A percentile compares a stretch with the other conserved stretches of the same genome.
Conservation (phyloP, 1,140 invertebrate genomes). For the Aphelinus certus region DNA sequence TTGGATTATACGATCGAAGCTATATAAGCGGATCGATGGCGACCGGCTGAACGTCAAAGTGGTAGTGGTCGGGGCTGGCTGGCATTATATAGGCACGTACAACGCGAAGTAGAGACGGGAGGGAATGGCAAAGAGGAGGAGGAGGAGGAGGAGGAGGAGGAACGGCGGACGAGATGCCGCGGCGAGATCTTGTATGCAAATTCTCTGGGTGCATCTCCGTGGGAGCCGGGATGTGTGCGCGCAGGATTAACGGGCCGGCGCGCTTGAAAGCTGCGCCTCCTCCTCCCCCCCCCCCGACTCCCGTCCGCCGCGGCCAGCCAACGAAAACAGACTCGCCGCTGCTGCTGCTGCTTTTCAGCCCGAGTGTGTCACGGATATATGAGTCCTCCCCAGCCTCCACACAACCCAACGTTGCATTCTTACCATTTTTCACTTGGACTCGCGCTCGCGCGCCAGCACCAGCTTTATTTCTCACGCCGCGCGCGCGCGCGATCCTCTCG, state of each 20-base stretch:
- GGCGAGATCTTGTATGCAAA: conserved; percentile 67
- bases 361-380: conserved; percentile 22
- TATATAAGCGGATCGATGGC: conserved; percentile 53
- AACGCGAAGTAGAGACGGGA: conserved; percentile 26
- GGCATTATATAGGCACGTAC: conserved; percentile 16
- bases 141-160: conserved; percentile 36
- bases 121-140: conserved; percentile 28
- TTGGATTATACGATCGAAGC: conserved; percentile 12
- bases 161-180: conserved; percentile 53
- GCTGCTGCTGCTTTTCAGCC: conserved; percentile 20
- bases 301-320: no score
- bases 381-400: neutral
- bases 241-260: conserved; percentile 66
- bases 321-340: no score
- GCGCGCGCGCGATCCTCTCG: no score
- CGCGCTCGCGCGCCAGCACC: neutral
- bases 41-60: conserved; percentile 37
- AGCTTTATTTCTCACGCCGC: no score
- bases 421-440: conserved; percentile 21
- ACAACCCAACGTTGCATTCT: neutral
- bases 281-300: no score
- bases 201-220: conserved; percentile 65
- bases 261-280: conserved; percentile 56
- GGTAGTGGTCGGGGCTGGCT: conserved; percentile 2
- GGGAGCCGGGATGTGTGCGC: conserved; percentile 64